phyloP scores from a whole-genome alignment of 2,797 vertebrate genomes.

The Diglossa cyanea region DNA sequence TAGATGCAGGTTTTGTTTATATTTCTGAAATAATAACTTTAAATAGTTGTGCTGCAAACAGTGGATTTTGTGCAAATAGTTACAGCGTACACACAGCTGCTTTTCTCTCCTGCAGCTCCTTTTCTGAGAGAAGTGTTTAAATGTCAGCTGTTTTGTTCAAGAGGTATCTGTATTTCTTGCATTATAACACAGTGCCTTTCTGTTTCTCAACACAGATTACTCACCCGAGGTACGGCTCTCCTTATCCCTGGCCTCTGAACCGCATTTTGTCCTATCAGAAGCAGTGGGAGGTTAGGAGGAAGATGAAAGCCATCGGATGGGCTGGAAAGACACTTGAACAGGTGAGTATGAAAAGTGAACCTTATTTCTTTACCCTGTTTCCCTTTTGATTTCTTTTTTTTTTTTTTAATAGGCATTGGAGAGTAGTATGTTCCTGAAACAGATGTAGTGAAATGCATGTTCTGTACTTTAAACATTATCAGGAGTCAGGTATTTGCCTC shows the following conservation, averaged over 20 bases:
- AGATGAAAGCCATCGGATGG: slow-evolving; percentile 97
- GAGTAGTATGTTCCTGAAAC: not conserved
- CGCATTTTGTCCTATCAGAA: slow-evolving; percentile 91
- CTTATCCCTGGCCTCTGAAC: slow-evolving; percentile 95
- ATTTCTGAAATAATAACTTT: slow-evolving; percentile 66
- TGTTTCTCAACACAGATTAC: slow-evolving; percentile 82
- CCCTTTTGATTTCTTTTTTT: not conserved
- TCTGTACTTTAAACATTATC: not conserved
- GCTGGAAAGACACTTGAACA: slow-evolving; percentile 89
- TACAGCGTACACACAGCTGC: not conserved
- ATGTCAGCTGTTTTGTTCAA: slow-evolving; percentile 2
- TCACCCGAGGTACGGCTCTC: slow-evolving; percentile 90
- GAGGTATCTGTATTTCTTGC: not conserved
- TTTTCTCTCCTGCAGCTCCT: not conserved
- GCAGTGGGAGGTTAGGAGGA: slow-evolving; percentile 92
- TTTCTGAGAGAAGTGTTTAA: not conserved
- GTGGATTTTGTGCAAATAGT: not conserved
- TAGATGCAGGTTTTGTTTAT: slow-evolving; percentile 19
- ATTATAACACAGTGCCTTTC: not conserved
- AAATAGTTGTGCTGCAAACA: slow-evolving; percentile 53
- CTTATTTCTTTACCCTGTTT: not conserved
- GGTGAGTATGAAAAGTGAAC: slow-evolving; percentile 72
- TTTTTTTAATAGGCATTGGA: not conserved
- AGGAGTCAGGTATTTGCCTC: not conserved
- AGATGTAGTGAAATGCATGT: not conserved